Evolutionary conservation across 1,140 invertebrate species (phyloP).

Genomic region (Ostrea edulis): DNA sequence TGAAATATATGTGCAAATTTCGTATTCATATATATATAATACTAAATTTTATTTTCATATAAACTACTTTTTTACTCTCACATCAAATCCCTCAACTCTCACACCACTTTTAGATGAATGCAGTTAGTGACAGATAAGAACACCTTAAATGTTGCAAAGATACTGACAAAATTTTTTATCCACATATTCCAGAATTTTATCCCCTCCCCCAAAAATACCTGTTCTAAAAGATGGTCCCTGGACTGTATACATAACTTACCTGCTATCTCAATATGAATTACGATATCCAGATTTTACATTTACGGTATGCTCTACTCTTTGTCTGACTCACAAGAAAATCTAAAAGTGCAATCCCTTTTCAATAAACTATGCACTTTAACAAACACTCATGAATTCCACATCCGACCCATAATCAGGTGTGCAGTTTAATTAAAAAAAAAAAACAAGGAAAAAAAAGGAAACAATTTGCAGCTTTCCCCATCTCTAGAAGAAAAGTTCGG

Average conservation of each 20-base stretch:
- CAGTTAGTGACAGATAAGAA: no score
- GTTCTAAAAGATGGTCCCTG: not conserved
- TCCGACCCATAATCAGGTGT: constrained; percentile 21
- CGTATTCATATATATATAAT: no score
- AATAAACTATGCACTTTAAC: constrained; percentile 5
- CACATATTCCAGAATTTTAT: not conserved
- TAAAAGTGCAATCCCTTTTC: not conserved
- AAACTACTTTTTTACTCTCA: no score
- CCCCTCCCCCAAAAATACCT: not conserved
- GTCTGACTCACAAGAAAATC: not conserved
- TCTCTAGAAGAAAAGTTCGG: not conserved
- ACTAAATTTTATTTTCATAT: no score
- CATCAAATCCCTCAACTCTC: no score
- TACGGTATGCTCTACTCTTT: not conserved
- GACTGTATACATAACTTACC: not conserved
- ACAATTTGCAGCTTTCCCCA: not conserved
- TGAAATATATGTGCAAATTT: not conserved
- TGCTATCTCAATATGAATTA: not conserved
- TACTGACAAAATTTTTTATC: not conserved
- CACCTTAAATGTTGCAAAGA: no score
- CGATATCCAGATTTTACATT: not conserved
- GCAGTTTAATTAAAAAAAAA: constrained; percentile 6
- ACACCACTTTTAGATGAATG: no score
- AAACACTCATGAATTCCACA: not conserved
- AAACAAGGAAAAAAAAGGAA: constrained; percentile 25